Base-by-base conservation (phyloP, 2,888 invertebrate species). In the Ptilodon capucinus region DNA sequence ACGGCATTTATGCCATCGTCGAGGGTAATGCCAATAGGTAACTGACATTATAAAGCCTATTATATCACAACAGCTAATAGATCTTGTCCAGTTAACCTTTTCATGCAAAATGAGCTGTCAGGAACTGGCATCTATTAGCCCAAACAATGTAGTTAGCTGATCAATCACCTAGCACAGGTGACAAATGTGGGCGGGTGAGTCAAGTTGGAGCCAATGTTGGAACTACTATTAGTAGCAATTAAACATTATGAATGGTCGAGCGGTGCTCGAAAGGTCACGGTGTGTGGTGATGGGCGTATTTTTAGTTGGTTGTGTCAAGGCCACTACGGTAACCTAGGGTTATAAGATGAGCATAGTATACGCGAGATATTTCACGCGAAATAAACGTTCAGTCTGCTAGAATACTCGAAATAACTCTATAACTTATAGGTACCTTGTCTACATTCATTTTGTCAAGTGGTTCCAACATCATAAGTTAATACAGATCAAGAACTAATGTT, bases 241-340 rank as follows among this genome's bases (percentile, higher is more conserved):
- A 38, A 7, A n/a, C 5, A 38, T 38, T 38, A 38, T 38, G 19
- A 38, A 38, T 38, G 38, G 19, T 38, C 38, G 19, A 38, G 38
- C n/a, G n/a, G 19, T 16, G 13, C 19, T 16, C 2, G 19, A 38
- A 38, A 38, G 47, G 47, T 40, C 40, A 34, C 34, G 13, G 34
- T 34, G 6, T 17, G 30, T 8, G 19, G 8, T 19, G 19, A n/a
- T 8, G 14, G 32, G 14, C 32, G 32, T 28, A 28, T 11, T 17
- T 17, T 17, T 35, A 17, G 11, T 19, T 19, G 18, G 18, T 16
- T n/a, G 19, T 38, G 38, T 38, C 38, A 38, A 6, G 38, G 38
- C 13, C 38, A 4, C n/a, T 28, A n/a, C n/a, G n/a, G 14, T 32
- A 30, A n/a, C n/a, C 13, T 30, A 30, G 30, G 23, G 8, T 23